Conservation (phyloP, 2,797 vertebrate species). For the Artibeus lituratus region DNA sequence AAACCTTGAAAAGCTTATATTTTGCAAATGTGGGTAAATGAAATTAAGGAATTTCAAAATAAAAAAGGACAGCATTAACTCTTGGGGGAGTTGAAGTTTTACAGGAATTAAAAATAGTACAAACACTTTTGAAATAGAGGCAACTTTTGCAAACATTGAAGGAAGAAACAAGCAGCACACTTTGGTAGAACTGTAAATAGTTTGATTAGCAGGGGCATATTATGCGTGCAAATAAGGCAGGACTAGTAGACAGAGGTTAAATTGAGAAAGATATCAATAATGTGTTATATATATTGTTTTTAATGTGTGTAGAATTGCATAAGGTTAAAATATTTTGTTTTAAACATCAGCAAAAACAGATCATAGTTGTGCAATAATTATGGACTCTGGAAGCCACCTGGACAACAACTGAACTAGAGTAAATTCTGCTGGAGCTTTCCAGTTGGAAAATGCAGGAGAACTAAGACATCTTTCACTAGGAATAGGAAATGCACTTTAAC, state of each 20-base stretch:
- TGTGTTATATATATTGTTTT: not conserved
- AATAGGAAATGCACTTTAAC: constrained; percentile 1
- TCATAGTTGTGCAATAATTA: not conserved
- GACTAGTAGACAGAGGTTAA: not conserved
- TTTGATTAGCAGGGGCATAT: not conserved
- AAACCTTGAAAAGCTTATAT: not conserved
- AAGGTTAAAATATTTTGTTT: not conserved
- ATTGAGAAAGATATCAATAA: not conserved
- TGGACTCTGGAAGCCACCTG: not conserved
- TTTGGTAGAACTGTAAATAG: not conserved
- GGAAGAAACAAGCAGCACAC: not conserved
- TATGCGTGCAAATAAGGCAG: not conserved
- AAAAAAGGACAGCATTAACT: not conserved
- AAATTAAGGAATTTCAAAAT: not conserved
- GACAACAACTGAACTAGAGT: constrained; percentile 9
- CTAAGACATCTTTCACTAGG: not conserved
- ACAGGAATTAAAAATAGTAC: not conserved
- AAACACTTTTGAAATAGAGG: not conserved
- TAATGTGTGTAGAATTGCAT: not conserved
- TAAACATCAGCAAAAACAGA: not conserved
- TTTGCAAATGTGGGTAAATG: not conserved
- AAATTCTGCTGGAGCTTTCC: not conserved
- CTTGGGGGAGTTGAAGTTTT: not conserved
- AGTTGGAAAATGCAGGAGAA: constrained; percentile 15
- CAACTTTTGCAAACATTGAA: not conserved